Percentiles rank a stretch among this genome's conserved stretches.
phyloP scores from a whole-genome alignment of 2,113 vertebrate genomes.

The Seriola aureovittata region DNA sequence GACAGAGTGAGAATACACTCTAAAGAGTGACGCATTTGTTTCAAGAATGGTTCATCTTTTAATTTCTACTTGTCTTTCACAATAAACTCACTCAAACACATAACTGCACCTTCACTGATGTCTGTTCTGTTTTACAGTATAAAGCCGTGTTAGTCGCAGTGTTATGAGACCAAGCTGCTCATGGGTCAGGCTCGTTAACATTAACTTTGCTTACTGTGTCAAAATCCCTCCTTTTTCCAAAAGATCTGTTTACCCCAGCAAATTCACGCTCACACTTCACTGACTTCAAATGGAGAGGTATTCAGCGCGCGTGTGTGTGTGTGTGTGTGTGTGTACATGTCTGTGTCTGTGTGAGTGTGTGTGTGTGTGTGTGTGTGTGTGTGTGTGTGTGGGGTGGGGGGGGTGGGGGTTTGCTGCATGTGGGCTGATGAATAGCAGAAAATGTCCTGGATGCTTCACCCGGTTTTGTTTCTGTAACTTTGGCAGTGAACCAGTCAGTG shows the following conservation, averaged over 20 bases:
- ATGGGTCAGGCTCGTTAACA: slow-evolving; percentile 14
- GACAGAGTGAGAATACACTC: too few relatives aligned
- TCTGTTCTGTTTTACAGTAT: neutral
- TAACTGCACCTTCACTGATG: neutral
- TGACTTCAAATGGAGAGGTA: slow-evolving; percentile 76
- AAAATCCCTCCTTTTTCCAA: slow-evolving; percentile 77
- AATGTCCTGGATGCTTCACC: slow-evolving; percentile 74
- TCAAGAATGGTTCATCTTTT: too few relatives aligned
- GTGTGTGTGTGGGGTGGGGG: neutral
- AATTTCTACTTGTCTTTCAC: too few relatives aligned
- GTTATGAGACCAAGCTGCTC: neutral
- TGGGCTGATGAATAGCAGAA: slow-evolving; percentile 73
- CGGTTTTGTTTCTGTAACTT: slow-evolving; percentile 50
- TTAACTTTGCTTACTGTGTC: slow-evolving; percentile 84
- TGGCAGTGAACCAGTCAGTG: slow-evolving; percentile 19
- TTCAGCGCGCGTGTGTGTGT: slow-evolving; percentile 59
- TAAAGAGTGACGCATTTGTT: too few relatives aligned
- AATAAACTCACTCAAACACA: too few relatives aligned
- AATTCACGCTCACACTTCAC: slow-evolving; percentile 82
- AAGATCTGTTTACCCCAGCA: slow-evolving; percentile 86
- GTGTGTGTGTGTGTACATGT: neutral
- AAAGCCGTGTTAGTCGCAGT: too few relatives aligned
- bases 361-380: neutral
- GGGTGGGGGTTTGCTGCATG: slow-evolving; percentile 67
- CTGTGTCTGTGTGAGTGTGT: too few relatives aligned